Percentiles rank a stretch among this genome's conserved stretches.
Conservation (phyloP, 2,113 vertebrate species). For the Vimba vimba region DNA sequence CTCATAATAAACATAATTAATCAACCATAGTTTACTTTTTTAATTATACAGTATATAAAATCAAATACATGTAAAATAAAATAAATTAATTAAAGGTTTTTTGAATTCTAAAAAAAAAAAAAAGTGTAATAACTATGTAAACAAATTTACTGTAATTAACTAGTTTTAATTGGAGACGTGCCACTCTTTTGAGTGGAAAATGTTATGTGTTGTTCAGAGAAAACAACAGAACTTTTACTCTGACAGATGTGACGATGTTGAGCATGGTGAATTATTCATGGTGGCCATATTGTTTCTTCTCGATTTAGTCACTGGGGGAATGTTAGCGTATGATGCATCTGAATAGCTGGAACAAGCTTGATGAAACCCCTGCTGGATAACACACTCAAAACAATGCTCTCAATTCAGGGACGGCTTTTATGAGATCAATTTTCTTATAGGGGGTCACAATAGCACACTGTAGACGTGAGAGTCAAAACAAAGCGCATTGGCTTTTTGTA, state of each 20-base stretch:
- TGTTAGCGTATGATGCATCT: conserved; percentile 34
- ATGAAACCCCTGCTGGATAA: conserved; percentile 10
- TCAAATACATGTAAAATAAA: too few species aligned
- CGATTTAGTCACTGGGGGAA: conserved; percentile 31
- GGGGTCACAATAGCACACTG: not conserved
- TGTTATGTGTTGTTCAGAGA: not conserved
- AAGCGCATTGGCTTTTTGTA: conserved; percentile 1
- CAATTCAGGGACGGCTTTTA: conserved; percentile 1
- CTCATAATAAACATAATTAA: too few species aligned
- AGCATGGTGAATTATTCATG: conserved; percentile 33
- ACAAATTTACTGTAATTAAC: not conserved
- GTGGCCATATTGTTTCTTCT: conserved; percentile 34
- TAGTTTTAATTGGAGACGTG: not conserved
- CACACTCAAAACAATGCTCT: not conserved
- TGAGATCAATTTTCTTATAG: conserved; percentile 17
- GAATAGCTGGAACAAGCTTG: conserved; percentile 4
- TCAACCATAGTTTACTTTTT: too few species aligned
- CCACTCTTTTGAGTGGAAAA: not conserved
- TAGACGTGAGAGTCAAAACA: not conserved
- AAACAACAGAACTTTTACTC: not conserved
- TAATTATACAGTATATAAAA: not conserved
- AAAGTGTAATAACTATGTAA: too few species aligned
- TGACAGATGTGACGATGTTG: conserved; percentile 22
- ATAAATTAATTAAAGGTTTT: too few species aligned
- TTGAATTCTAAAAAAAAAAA: too few species aligned